phyloP scores from a whole-genome alignment of 2,113 vertebrate species.

The Platichthys stellatus region DNA sequence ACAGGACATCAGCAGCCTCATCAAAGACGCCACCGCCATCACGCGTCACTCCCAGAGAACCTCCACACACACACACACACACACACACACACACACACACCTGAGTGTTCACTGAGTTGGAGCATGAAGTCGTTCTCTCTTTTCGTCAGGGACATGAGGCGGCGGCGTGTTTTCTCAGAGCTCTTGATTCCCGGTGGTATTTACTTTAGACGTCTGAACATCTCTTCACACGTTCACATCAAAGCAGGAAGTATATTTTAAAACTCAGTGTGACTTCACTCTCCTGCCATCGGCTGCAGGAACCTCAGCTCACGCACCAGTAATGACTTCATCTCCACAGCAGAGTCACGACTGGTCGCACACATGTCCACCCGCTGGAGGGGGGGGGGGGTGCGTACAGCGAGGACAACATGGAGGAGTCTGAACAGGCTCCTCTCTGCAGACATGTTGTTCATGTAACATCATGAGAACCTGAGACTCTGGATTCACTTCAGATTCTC shows the following conservation, averaged over 20 bases:
- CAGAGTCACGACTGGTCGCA: no score
- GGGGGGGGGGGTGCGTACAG: no score
- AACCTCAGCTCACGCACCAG: no score
- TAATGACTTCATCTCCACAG: not conserved
- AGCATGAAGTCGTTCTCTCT: not conserved
- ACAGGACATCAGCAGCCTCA: conserved; percentile 71
- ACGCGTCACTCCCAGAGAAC: not conserved
- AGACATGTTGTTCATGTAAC: no score
- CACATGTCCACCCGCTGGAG: no score
- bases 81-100: conserved; percentile 14
- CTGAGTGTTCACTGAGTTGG: conserved; percentile 1
- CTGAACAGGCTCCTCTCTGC: no score
- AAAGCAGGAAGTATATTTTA: conserved; percentile 90
- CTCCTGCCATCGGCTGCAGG: conserved; percentile 30
- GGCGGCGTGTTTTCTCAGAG: no score
- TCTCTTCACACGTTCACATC: conserved; percentile 85
- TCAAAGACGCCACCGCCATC: conserved; percentile 56
- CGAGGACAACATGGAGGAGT: no score
- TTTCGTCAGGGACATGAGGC: no score
- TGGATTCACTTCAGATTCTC: no score
- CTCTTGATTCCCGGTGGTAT: conserved; percentile 74
- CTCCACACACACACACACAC: not conserved
- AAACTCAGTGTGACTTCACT: conserved; percentile 86
- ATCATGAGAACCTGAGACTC: no score
- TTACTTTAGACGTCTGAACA: conserved; percentile 83